phyloP scores from a whole-genome alignment of 1,140 invertebrate species.

The Dryas iulia region DNA sequence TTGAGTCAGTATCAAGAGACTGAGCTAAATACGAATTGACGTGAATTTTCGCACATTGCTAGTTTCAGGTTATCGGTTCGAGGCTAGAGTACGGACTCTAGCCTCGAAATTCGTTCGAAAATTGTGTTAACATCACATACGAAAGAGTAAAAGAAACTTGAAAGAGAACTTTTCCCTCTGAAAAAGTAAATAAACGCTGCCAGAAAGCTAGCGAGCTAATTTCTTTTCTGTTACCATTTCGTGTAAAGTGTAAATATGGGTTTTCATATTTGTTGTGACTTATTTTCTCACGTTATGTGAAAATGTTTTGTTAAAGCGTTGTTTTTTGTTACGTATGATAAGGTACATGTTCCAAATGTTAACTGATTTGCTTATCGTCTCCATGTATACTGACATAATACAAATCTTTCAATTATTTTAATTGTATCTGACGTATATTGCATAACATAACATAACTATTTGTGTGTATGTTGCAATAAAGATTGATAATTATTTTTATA shows the following conservation, averaged over 20 bases:
- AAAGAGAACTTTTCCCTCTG: conserved; percentile 5
- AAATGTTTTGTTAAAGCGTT: no score
- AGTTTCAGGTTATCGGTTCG: neutral
- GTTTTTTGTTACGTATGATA: no score
- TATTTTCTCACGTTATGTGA: neutral
- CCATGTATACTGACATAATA: no score
- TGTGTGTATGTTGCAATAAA: no score
- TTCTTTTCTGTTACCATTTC: neutral
- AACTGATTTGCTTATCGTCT: no score
- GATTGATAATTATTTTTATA: no score
- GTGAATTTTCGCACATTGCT: neutral
- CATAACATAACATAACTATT: no score
- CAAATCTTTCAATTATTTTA: no score
- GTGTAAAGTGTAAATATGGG: neutral
- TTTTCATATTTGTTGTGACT: neutral
- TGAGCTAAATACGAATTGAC: neutral
- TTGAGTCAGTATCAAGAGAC: neutral
- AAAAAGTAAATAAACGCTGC: neutral
- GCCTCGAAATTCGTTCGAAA: conserved; percentile 10
- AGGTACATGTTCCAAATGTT: no score
- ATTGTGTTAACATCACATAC: conserved; percentile 21
- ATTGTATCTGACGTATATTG: no score
- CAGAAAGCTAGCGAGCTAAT: neutral
- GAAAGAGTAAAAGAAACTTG: conserved; percentile 9
- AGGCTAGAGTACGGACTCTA: conserved; percentile 1